These are phyloP conservation scores for Eulithis testata DNA, from an alignment of 2,888 invertebrate genomes.

Conservation along the genomic window DNA sequence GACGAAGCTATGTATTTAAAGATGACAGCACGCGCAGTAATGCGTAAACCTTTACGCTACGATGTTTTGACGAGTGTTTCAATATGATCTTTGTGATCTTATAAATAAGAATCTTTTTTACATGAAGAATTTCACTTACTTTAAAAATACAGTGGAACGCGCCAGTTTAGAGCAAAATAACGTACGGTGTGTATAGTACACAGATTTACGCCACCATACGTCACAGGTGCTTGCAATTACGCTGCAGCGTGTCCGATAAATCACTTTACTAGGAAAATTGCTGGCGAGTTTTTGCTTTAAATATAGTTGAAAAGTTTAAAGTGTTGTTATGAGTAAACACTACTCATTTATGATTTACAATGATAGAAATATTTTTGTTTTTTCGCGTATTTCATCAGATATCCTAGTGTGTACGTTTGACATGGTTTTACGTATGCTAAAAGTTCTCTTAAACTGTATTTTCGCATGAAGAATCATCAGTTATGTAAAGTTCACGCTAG, in stretches of 20 bases:
- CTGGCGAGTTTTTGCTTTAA: constrained; percentile 24
- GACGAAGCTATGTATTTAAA: not conserved
- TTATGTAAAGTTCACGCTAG: too few relatives aligned
- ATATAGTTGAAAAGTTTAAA: constrained; percentile 31
- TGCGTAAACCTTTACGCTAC: too few relatives aligned
- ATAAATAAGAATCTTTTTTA: too few relatives aligned
- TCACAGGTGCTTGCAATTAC: constrained; percentile 36
- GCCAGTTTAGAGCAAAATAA: constrained; percentile 10
- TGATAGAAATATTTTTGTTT: not conserved
- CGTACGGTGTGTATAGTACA: constrained; percentile 18
- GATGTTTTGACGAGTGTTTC: too few relatives aligned
- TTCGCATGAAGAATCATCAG: too few relatives aligned
- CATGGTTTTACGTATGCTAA: too few relatives aligned
- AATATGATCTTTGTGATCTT: too few relatives aligned
- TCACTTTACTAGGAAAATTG: constrained; percentile 35
- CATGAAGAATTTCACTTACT: too few relatives aligned
- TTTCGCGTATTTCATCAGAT: too few relatives aligned
- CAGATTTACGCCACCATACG: constrained; percentile 30
- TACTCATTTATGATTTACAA: constrained; percentile 5
- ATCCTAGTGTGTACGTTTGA: too few relatives aligned
- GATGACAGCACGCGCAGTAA: not conserved
- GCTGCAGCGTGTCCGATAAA: constrained; percentile 31
- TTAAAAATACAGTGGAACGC: not conserved
- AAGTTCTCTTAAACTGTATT: too few relatives aligned
- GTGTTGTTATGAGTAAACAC: constrained; percentile 13